Conservation (phyloP, 1,140 invertebrate species). For the Lucilia cuprina region DNA sequence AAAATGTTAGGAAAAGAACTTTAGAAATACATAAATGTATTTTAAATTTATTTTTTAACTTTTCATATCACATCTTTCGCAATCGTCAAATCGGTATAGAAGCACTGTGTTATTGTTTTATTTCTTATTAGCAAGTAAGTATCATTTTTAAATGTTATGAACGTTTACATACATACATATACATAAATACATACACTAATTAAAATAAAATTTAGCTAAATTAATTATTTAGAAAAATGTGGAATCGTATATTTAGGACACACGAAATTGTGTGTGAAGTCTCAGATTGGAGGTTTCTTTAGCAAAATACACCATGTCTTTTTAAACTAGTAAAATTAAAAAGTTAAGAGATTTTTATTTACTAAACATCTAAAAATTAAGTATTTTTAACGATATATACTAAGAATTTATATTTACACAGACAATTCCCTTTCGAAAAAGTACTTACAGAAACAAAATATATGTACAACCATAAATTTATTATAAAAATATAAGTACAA, state of each 20-base stretch:
- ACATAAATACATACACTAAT: background rate
- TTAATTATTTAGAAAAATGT: slow-evolving; percentile 27
- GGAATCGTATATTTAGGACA: background rate
- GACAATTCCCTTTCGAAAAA: background rate
- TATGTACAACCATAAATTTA: slow-evolving; percentile 10
- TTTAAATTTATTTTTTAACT: too few relatives aligned
- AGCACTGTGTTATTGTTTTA: too few relatives aligned
- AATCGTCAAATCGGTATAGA: too few relatives aligned
- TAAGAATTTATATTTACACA: background rate
- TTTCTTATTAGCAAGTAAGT: too few relatives aligned
- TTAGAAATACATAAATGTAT: too few relatives aligned
- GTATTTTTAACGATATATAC: background rate
- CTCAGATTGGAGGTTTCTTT: background rate
- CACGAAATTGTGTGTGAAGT: background rate
- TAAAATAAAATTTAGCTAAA: slow-evolving; percentile 20
- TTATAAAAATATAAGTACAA: slow-evolving; percentile 20
- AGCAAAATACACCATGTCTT: background rate
- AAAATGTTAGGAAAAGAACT: too few relatives aligned
- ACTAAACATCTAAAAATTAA: background rate
- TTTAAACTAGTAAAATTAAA: background rate
- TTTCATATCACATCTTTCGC: too few relatives aligned
- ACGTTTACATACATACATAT: too few relatives aligned
- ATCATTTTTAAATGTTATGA: too few relatives aligned
- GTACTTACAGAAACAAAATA: background rate
- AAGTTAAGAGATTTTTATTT: background rate